Conservation (phyloP, 2,797 vertebrate genomes). For the Gastrophryne carolinensis region DNA sequence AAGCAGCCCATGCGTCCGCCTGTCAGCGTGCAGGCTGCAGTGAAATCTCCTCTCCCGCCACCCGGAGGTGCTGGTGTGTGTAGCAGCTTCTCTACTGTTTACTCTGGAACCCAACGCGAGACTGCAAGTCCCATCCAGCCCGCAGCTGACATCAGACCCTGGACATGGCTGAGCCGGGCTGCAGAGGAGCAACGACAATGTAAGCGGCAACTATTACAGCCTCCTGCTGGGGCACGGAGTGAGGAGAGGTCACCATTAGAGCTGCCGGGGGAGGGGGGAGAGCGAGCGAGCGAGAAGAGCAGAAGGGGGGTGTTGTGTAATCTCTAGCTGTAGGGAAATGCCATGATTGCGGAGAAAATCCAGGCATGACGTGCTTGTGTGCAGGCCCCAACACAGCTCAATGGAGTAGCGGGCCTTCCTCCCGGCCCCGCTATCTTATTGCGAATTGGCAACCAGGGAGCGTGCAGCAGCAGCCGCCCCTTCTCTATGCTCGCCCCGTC, state of each 20-base stretch:
- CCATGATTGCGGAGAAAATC: background rate
- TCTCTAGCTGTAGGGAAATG: background rate
- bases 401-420: no score
- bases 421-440: no score
- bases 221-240: background rate
- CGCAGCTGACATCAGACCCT: constrained; percentile 26
- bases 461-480: no score
- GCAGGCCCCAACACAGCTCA: no score
- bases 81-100: constrained; percentile 4
- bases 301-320: background rate
- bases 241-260: background rate
- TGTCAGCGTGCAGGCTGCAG: background rate
- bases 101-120: constrained; percentile 25
- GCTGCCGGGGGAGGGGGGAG: background rate
- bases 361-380: background rate
- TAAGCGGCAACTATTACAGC: background rate
- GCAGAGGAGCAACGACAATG: background rate
- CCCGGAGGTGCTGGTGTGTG: background rate
- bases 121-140: constrained; percentile 17
- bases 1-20: background rate
- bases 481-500: no score
- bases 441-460: no score
- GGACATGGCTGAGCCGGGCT: constrained; percentile 22
- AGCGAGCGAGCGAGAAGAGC: no score
- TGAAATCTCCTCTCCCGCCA: background rate